phyloP scores from a whole-genome alignment of 2,797 vertebrate species.

The Myotis planiceps region DNA sequence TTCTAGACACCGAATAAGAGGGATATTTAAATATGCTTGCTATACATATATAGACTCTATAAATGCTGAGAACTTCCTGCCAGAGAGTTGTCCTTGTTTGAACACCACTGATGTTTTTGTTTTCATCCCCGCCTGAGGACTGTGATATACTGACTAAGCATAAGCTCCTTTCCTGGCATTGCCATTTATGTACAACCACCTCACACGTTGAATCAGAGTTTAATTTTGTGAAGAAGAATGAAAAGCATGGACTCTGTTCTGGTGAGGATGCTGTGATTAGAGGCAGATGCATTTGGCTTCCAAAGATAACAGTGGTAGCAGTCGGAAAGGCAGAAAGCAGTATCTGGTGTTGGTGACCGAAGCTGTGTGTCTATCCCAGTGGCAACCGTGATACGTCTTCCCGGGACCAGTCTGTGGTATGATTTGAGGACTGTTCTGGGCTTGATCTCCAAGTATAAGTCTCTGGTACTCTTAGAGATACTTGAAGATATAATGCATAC shows the following conservation, averaged over 20 bases:
- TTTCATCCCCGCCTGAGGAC: background rate
- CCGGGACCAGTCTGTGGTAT: background rate
- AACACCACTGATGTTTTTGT: background rate
- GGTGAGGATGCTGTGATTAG: background rate
- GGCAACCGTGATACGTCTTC: background rate
- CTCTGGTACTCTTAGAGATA: background rate
- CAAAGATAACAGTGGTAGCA: background rate
- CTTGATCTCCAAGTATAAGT: background rate
- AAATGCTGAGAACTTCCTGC: background rate
- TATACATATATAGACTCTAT: background rate
- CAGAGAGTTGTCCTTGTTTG: background rate
- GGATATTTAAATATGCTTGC: background rate
- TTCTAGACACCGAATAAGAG: background rate
- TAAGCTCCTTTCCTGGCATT: too few species aligned
- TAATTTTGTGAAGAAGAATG: background rate
- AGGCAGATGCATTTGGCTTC: background rate
- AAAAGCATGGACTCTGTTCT: background rate
- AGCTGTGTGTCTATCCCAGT: background rate
- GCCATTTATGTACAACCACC: too few species aligned
- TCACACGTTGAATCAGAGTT: background rate
- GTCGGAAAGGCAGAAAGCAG: background rate
- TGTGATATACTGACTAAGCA: background rate
- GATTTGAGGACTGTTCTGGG: background rate
- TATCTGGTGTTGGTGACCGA: too few species aligned
- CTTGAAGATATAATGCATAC: background rate